phyloP scores from a whole-genome alignment of 2,113 vertebrate genomes.

The Halichoerus grypus region DNA sequence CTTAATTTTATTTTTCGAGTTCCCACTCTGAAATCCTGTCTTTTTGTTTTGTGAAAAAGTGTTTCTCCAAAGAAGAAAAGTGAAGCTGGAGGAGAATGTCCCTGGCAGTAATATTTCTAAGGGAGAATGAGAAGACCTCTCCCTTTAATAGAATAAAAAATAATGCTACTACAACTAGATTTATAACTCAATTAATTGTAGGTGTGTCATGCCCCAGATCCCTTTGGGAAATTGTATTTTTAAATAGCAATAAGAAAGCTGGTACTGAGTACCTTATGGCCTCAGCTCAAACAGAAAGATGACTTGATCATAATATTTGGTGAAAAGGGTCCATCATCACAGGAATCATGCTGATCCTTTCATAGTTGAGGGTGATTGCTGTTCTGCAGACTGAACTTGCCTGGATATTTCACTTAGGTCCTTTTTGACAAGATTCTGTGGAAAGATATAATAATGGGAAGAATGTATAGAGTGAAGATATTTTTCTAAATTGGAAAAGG shows the following conservation, averaged over 20 bases:
- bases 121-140: background rate
- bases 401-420: background rate
- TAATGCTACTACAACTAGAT: background rate
- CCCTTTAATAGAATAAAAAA: background rate
- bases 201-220: background rate
- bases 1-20: background rate
- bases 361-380: background rate
- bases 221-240: background rate
- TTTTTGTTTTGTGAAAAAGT: background rate
- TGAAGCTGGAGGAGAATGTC: background rate
- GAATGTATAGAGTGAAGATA: background rate
- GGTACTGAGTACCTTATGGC: background rate
- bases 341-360: background rate
- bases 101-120: background rate
- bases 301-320: background rate
- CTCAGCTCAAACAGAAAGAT: background rate
- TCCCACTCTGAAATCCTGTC: background rate
- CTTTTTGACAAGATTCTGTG: background rate
- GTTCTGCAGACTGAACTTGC: background rate
- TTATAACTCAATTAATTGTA: background rate
- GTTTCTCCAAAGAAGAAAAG: background rate
- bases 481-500: constrained; percentile 32
- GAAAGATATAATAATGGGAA: background rate
- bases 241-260: background rate
- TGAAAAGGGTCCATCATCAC: background rate